phyloP scores from a whole-genome alignment of 37 sponge, comb jelly and placozoan species.

The Diacarnus erythraeanus region DNA sequence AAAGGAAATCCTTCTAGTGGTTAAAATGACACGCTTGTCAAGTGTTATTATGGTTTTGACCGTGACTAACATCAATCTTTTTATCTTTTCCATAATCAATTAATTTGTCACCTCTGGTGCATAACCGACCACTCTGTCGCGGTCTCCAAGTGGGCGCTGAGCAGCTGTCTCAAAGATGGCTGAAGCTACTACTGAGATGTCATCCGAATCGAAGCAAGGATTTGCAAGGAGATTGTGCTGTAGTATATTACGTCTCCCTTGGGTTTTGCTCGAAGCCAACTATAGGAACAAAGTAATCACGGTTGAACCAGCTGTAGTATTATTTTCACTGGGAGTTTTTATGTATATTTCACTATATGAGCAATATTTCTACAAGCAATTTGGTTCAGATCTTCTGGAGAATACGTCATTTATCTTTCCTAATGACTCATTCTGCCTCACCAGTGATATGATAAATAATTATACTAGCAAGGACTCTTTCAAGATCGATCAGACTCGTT shows the following conservation, averaged over 20 bases:
- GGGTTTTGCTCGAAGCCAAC: neutral
- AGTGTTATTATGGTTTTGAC: no score
- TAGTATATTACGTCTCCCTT: neutral
- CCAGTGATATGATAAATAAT: neutral
- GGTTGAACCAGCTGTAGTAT: conserved; percentile 34
- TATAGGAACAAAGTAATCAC: conserved; percentile 19
- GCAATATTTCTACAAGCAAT: conserved; percentile 25
- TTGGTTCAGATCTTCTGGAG: neutral
- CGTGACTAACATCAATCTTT: no score
- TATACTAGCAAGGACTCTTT: conserved; percentile 4
- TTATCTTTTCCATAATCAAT: no score
- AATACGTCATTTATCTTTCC: conserved; percentile 14
- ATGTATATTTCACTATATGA: conserved; percentile 11
- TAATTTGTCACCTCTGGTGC: no score
- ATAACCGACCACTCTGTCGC: no score
- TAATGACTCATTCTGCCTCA: conserved; percentile 35
- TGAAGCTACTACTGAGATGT: no score
- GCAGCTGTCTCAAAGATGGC: no score
- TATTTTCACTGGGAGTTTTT: conserved; percentile 14
- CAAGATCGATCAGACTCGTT: neutral
- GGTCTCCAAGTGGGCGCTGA: no score
- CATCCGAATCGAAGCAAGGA: no score
- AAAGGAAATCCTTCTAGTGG: no score
- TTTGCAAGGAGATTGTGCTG: no score
- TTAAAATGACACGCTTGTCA: no score